These are phyloP conservation scores for Phengaris arion DNA, from an alignment of 2,888 invertebrate species.

Conservation along the genomic window DNA sequence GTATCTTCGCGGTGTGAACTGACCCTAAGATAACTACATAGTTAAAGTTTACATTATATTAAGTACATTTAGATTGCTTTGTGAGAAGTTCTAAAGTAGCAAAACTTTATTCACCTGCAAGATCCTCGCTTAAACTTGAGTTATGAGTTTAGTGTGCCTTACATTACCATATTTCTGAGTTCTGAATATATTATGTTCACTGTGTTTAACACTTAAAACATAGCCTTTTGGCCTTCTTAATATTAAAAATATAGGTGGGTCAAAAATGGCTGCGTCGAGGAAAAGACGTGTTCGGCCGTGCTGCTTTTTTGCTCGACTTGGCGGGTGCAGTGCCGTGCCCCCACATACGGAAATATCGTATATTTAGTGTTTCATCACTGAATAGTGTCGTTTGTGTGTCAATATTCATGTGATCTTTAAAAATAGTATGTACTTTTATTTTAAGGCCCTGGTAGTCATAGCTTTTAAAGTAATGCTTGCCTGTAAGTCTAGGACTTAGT, in stretches of 20 bases:
- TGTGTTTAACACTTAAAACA: not conserved
- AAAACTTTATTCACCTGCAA: not conserved
- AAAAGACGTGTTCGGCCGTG: too few relatives aligned
- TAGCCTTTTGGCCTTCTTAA: too few relatives aligned
- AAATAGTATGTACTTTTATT: not conserved
- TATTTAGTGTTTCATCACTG: not conserved
- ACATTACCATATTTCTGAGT: not conserved
- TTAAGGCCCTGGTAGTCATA: not conserved
- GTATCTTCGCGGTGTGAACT: too few relatives aligned
- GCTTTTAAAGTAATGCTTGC: not conserved
- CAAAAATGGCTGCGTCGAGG: too few relatives aligned
- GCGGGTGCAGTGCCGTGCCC: too few relatives aligned
- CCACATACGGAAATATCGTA: too few relatives aligned
- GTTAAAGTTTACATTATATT: not conserved
- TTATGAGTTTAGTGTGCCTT: not conserved
- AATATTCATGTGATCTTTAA: not conserved
- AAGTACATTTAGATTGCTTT: not conserved
- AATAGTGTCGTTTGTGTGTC: not conserved
- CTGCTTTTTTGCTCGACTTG: not conserved
- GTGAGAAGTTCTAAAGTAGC: not conserved
- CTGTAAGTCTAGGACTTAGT: not conserved
- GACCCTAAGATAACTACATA: not conserved
- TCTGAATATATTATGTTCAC: not conserved
- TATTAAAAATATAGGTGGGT: too few relatives aligned
- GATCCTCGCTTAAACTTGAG: not conserved